Percentiles rank a stretch among this genome's conserved stretches.
These are phyloP conservation scores for Ceratitis capitata DNA, from an alignment of 1,140 invertebrate genomes.

Conservation along the genomic window DNA sequence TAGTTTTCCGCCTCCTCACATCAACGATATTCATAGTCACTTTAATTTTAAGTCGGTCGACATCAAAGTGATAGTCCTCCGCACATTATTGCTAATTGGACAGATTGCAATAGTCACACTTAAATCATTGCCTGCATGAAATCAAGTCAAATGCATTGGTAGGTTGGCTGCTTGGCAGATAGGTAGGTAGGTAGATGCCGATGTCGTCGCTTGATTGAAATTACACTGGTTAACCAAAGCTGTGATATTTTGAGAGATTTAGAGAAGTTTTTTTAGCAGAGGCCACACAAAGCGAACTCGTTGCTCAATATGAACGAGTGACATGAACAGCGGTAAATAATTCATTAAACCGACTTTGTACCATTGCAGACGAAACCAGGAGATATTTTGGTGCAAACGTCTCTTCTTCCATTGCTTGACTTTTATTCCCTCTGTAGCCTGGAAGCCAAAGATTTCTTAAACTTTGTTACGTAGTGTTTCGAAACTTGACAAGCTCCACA, in stretches of 20 bases:
- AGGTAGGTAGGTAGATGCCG: background rate
- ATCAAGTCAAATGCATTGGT: background rate
- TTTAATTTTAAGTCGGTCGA: background rate
- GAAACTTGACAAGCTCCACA: background rate
- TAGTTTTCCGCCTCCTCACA: slow-evolving; percentile 15
- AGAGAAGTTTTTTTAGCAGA: background rate
- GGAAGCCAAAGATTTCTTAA: no score
- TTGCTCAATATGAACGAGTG: no score
- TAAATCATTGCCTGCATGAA: background rate
- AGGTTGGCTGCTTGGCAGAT: background rate
- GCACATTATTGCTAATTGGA: slow-evolving; percentile 33
- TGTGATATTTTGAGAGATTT: slow-evolving; percentile 28
- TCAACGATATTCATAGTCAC: background rate
- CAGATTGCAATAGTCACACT: slow-evolving; percentile 36
- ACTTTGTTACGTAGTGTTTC: background rate
- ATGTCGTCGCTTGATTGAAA: slow-evolving; percentile 27
- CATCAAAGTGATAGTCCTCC: slow-evolving; percentile 29
- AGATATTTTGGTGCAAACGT: no score
- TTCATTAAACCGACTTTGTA: no score
- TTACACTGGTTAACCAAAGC: background rate
- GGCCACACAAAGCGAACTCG: no score
- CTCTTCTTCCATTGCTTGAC: no score
- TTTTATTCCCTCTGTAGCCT: no score
- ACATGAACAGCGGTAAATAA: no score
- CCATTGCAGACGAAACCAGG: no score